Percentiles rank a stretch among this genome's conserved stretches.
Evolutionary conservation across 2,797 vertebrate species (phyloP).

Genomic region (Triplophysa yarkandensis): DNA sequence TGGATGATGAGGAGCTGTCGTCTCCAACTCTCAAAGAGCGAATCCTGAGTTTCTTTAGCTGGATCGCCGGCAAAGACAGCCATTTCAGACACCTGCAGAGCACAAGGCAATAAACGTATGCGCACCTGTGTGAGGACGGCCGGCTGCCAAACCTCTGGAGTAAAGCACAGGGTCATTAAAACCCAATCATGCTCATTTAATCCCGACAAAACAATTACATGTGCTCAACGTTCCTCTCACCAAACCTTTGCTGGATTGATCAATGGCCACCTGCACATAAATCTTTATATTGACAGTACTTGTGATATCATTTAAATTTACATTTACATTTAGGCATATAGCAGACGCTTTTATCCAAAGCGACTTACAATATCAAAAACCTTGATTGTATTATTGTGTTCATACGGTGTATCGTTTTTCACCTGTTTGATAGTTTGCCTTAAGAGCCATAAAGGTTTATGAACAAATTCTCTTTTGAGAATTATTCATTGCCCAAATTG

Average conservation of each 20-base stretch:
- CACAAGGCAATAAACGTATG: conserved; percentile 82
- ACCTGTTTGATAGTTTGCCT: too few species aligned
- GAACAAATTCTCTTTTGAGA: too few species aligned
- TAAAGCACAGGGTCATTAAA: conserved; percentile 31
- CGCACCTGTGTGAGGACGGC: conserved; percentile 62
- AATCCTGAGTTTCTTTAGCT: conserved; percentile 76
- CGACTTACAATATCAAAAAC: too few species aligned
- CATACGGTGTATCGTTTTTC: too few species aligned
- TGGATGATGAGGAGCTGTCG: conserved; percentile 72
- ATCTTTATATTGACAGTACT: too few species aligned
- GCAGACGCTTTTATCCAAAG: too few species aligned
- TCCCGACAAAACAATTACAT: conserved; percentile 29
- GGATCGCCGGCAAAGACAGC: conserved; percentile 74
- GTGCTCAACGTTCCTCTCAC: conserved; percentile 7
- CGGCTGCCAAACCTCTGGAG: conserved; percentile 67
- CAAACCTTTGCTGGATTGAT: background rate
- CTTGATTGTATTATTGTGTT: too few species aligned
- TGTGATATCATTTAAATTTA: too few species aligned
- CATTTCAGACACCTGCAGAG: conserved; percentile 73
- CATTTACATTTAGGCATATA: too few species aligned
- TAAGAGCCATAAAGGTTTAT: too few species aligned
- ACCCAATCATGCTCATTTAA: conserved; percentile 25
- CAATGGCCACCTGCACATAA: background rate
- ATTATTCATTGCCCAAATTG: too few species aligned
- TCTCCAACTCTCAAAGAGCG: conserved; percentile 74